Conservation (phyloP, 1,140 invertebrate genomes). For the Rhyacophila brunnea region DNA sequence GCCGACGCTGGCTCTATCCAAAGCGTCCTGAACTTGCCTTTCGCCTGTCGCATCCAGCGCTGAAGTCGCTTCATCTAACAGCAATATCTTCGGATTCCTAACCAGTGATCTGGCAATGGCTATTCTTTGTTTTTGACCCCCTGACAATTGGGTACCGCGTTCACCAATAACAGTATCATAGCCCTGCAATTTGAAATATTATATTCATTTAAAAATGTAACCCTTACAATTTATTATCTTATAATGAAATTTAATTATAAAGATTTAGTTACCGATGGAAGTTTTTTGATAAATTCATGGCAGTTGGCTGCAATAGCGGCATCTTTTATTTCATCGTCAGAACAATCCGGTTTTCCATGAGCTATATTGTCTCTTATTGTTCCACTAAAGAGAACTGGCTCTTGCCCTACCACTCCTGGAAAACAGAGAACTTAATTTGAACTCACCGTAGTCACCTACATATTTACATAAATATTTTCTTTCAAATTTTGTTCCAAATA, state of each 20-base stretch:
- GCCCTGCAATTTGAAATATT: conserved; percentile 54
- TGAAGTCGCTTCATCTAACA: conserved; percentile 79
- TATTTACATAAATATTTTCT: too few relatives aligned
- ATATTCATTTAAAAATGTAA: too few relatives aligned
- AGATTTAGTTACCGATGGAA: conserved; percentile 63
- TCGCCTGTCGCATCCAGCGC: conserved; percentile 70
- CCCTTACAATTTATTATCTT: too few relatives aligned
- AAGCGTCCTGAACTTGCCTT: conserved; percentile 64
- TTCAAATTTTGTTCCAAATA: too few relatives aligned
- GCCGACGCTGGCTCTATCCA: conserved; percentile 70
- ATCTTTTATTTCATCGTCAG: conserved; percentile 64
- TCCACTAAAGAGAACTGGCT: conserved; percentile 81
- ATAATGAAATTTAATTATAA: too few relatives aligned
- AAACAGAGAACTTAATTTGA: too few relatives aligned
- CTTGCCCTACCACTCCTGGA: conserved; percentile 77
- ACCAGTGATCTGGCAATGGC: conserved; percentile 77
- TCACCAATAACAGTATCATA: conserved; percentile 77
- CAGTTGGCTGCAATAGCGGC: conserved; percentile 75
- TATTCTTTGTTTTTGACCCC: conserved; percentile 77
- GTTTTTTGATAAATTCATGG: conserved; percentile 73
- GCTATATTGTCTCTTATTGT: conserved; percentile 83
- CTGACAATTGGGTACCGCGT: conserved; percentile 69
- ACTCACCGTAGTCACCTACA: too few relatives aligned
- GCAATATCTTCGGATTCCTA: conserved; percentile 69
- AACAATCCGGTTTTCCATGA: conserved; percentile 45